Base-by-base conservation (phyloP, 2,888 invertebrate species). In the Hypomecis atomaria region DNA sequence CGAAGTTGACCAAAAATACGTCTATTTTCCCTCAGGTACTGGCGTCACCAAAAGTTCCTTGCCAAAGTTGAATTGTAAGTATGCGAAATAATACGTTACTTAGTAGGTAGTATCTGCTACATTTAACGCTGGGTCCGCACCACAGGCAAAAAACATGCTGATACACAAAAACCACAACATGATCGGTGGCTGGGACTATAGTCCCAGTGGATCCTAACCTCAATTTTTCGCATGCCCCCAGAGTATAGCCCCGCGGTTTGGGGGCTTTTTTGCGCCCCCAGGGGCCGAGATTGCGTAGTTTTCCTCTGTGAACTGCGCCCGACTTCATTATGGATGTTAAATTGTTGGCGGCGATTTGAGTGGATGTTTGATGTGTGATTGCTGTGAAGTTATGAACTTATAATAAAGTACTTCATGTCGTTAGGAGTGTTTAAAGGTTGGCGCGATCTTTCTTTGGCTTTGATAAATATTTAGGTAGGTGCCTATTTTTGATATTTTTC, bases 301-400 rank as follows among this genome's bases (percentile, higher is more conserved):
- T 81, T 80, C 71, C 72, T 73, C 73, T 63, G 71, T 74, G 78
- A 77, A 78, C 82, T 79, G 57, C 82, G 81, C 78, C 69, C 74
- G 76, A 83, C 83, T 89, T 87, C 87, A 88, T 90, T 90, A 88
- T 86, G 73, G 71, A 78, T 78, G 84, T 84, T 86, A 85, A 85
- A 86, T 86, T 84, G 85, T 84, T 84, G 82, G 80, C 77, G 76
- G 83, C 78, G 82, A 83, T 84, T 78, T 64, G 70, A 70, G 72
- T 81, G 67, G 75, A 78, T 58, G 66, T 62, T 62, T 62, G 64
- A 63, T 69, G 63, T 59, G 44, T 37, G 13, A 62, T 40, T 42
- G 38, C 36, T 36, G 23, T 23, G 23, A 23, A 23, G 3, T 50
- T 50, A 50, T 52, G 52, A 42, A 38, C 44, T 56, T 56, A 56